Base-by-base conservation (phyloP, 2,888 invertebrate genomes). In the Diarsia rubi region DNA sequence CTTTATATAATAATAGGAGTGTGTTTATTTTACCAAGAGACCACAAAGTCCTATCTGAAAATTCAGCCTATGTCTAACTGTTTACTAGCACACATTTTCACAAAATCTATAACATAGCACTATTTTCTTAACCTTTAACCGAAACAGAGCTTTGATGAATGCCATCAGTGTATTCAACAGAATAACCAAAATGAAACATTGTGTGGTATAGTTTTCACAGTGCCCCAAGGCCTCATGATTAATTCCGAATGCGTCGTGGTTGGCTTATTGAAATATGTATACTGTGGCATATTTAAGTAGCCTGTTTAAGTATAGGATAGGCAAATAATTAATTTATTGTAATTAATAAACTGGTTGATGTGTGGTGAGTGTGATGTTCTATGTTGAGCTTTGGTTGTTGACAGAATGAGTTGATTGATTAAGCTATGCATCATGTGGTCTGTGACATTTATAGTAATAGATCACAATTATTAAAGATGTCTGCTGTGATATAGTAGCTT, bases 241-340 rank as follows among this genome's bases (percentile, higher is more conserved):
- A 78, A 83, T 84, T 83, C 78, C 49, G 45, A 83, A 81, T 84
- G 74, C 74, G 69, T 68, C 24, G 74, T 52, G 47, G 71, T 64
- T 70, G 78, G 74, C 72, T 72, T 84, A 84, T 74, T 84, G 60
- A 74, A 84, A 74, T 81, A 84, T 84, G 66, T 68, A 79, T 57
- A 66, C 66, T 63, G 65, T 69, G 74, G 79, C 69, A 70, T 82
- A 76, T 82, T 65, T 66, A 19, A 69, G 62, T 73, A 44, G 37
- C 44, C 73, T 59, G 49, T 62, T 49, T 60, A 49, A 73, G 57
- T 31, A 79, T 68, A 83, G 75, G 64, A 64, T 44, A 37, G 27
- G 31, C 3, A 62, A 69, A 78, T 82, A 45, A 78, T 74, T 83
- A 66, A 81, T 82, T 66, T 72, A 75, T 59, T 62, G 12, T 62